Conservation (phyloP, 1,140 invertebrate species). For the Chelonus insularis region DNA sequence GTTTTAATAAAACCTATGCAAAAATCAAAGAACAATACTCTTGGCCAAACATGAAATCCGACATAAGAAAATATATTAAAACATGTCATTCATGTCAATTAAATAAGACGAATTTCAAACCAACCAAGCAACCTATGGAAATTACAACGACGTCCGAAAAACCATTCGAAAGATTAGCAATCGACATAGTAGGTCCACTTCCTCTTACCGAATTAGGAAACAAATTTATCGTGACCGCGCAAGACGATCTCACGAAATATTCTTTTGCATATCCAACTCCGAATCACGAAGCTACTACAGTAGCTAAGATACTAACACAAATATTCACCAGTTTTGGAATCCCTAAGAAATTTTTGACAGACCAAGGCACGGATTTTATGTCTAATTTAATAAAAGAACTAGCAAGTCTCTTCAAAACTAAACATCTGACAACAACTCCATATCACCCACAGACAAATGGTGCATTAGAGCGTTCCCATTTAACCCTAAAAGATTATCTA, state of each 20-base stretch:
- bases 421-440: constrained; percentile 16
- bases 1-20: too few species aligned
- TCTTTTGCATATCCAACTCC: neutral
- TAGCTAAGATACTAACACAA: too few species aligned
- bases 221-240: neutral
- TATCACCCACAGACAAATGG: too few species aligned
- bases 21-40: too few species aligned
- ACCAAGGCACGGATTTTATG: constrained; percentile 26
- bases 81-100: neutral
- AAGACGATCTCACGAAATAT: constrained; percentile 8
- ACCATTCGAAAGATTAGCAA: neutral
- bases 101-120: neutral
- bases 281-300: too few species aligned
- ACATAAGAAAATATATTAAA: too few species aligned
- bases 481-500: constrained; percentile 31
- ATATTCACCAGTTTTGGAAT: neutral
- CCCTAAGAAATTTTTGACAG: neutral
- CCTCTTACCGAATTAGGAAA: neutral
- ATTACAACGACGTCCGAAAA: neutral
- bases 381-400: constrained; percentile 30
- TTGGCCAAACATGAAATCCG: too few species aligned
- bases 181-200: neutral
- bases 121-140: neutral
- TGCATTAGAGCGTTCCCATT: neutral
- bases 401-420: constrained; percentile 33